phyloP scores from a whole-genome alignment of 2,113 vertebrate genomes.

The Esox niger region DNA sequence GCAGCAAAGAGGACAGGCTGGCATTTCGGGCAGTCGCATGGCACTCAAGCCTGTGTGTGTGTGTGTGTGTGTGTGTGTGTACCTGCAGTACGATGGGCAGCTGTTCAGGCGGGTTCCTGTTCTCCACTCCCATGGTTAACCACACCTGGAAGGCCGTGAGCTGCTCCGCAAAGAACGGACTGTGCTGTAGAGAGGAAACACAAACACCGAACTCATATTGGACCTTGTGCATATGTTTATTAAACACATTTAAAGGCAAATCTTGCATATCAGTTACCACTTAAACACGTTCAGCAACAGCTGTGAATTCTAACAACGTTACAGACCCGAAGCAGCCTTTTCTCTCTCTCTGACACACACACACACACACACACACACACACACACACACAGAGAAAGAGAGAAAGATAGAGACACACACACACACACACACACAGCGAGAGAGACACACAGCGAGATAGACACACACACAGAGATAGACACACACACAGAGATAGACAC shows the following conservation, averaged over 20 bases:
- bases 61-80: constrained; percentile 25
- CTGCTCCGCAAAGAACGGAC: constrained; percentile 96
- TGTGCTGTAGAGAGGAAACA: constrained; percentile 79
- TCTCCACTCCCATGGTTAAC: constrained; percentile 97
- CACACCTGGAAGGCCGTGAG: constrained; percentile 97
- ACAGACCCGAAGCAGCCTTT: too few species aligned
- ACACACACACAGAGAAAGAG: too few species aligned
- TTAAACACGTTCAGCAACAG: not conserved
- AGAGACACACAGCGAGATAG: too few species aligned
- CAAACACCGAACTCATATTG: not conserved
- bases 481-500: too few species aligned
- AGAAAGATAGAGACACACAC: too few species aligned
- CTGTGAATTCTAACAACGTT: too few species aligned
- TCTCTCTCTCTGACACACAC: not conserved
- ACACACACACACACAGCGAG: too few species aligned
- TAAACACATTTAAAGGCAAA: too few species aligned
- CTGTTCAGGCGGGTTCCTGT: constrained; percentile 95
- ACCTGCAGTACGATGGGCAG: constrained; percentile 97
- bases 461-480: too few species aligned
- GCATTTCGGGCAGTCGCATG: constrained; percentile 5
- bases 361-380: constrained; percentile 14
- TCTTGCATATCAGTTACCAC: too few species aligned
- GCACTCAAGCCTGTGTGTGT: too few species aligned
- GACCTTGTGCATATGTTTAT: not conserved
- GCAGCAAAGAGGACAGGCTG: too few species aligned